Conservation (phyloP, 2,888 invertebrate species). For the Drosophila stalkeri region DNA sequence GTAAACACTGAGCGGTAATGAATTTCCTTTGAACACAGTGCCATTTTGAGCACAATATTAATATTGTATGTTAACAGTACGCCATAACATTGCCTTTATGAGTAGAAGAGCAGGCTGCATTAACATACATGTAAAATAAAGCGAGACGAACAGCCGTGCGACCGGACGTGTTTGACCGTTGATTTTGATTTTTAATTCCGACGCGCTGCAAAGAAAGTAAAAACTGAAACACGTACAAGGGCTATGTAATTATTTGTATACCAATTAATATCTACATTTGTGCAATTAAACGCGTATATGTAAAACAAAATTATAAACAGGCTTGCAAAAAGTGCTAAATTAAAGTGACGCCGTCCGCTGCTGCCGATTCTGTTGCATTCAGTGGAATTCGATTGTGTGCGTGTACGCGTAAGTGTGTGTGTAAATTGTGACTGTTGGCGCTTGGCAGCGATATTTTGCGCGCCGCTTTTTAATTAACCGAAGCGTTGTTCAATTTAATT, state of each 20-base stretch:
- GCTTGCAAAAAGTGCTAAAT: slow-evolving; percentile 29
- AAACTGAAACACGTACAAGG: slow-evolving; percentile 41
- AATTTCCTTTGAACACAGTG: background rate
- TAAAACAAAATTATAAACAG: slow-evolving; percentile 14
- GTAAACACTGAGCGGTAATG: slow-evolving; percentile 6
- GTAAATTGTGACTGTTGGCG: slow-evolving; percentile 44
- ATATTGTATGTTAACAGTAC: background rate
- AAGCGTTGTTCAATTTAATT: slow-evolving; percentile 47
- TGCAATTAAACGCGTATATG: slow-evolving; percentile 37
- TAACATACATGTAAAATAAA: slow-evolving; percentile 64
- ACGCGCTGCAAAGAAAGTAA: slow-evolving; percentile 54
- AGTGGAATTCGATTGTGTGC: slow-evolving; percentile 35
- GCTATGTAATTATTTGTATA: slow-evolving; percentile 39
- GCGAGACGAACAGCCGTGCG: slow-evolving; percentile 60
- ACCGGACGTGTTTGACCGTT: slow-evolving; percentile 75
- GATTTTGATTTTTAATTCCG: slow-evolving; percentile 70
- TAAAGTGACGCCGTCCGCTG: slow-evolving; percentile 44
- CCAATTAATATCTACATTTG: slow-evolving; percentile 26
- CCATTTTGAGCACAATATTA: slow-evolving; percentile 6
- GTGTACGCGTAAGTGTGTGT: slow-evolving; percentile 28
- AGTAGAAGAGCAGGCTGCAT: slow-evolving; percentile 12
- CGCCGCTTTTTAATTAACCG: slow-evolving; percentile 70
- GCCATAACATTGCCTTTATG: slow-evolving; percentile 24
- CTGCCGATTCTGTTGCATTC: slow-evolving; percentile 27
- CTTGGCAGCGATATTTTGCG: slow-evolving; percentile 48